Evolutionary conservation across 2,888 invertebrate genomes (phyloP).

Genomic region (Drosophila merina): DNA sequence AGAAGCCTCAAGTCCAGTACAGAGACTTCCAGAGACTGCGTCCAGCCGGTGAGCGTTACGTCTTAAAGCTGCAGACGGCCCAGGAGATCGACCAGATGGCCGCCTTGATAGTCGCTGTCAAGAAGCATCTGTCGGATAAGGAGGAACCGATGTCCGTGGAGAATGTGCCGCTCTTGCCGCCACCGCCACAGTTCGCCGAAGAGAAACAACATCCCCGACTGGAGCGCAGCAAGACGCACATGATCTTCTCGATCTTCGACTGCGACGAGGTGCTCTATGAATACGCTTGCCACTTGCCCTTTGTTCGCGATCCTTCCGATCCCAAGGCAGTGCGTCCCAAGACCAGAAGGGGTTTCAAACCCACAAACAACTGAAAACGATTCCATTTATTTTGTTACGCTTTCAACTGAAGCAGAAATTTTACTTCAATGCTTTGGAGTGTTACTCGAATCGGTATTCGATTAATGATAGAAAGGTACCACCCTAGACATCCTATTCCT

Average conservation of each 20-base stretch:
- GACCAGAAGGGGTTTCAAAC: not conserved
- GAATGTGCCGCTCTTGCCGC: constrained; percentile 11
- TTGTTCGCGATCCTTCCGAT: not conserved
- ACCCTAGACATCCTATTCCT: too few relatives aligned
- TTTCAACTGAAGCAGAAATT: not conserved
- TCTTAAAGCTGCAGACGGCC: not conserved
- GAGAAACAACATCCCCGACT: not conserved
- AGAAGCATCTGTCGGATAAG: not conserved
- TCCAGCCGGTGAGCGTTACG: not conserved
- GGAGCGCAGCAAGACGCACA: constrained; percentile 5
- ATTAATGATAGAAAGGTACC: too few relatives aligned
- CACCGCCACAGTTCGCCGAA: not conserved
- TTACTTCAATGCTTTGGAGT: not conserved
- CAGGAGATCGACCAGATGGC: constrained; percentile 10
- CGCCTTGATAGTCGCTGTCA: not conserved
- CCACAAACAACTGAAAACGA: not conserved
- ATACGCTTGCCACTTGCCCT: constrained; percentile 16
- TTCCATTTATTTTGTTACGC: not conserved
- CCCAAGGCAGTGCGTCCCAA: not conserved
- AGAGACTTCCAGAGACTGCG: not conserved
- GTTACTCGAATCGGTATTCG: not conserved
- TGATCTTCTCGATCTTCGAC: not conserved
- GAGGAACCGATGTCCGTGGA: constrained; percentile 7
- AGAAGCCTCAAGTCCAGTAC: not conserved
- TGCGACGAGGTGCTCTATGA: constrained; percentile 5